Evolutionary conservation across 2,113 vertebrate genomes (phyloP).

Genomic region (Ahaetulla prasina): DNA sequence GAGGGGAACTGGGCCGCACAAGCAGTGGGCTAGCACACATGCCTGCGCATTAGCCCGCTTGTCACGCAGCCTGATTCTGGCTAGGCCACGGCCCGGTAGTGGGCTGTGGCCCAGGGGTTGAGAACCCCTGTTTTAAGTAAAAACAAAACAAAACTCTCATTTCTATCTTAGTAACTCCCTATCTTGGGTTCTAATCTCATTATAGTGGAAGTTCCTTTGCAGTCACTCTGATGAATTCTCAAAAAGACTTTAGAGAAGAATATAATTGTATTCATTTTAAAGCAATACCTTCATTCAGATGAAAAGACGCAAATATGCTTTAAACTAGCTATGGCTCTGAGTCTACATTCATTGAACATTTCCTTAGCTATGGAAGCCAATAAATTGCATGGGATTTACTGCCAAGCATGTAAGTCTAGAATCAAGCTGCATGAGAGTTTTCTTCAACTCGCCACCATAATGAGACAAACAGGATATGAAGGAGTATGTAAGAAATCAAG

Average conservation of each 20-base stretch:
- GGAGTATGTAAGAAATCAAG: neutral
- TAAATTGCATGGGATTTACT: neutral
- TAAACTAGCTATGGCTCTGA: neutral
- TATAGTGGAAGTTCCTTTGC: neutral
- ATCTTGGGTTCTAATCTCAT: neutral
- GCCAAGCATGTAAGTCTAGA: neutral
- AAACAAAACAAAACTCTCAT: neutral
- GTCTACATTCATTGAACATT: neutral
- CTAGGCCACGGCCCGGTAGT: neutral
- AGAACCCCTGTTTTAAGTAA: neutral
- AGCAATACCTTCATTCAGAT: neutral
- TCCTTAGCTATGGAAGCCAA: neutral
- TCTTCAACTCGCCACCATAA: neutral
- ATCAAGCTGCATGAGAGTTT: neutral
- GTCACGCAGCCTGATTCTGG: neutral
- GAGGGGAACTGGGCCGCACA: neutral
- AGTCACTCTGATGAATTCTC: neutral
- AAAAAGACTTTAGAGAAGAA: neutral
- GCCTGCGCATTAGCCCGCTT: fast-evolving
- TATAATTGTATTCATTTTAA: neutral
- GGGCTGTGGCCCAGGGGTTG: neutral
- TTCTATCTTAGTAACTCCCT: neutral
- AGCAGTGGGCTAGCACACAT: neutral
- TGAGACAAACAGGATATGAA: constrained; percentile 40
- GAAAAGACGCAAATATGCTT: neutral